phyloP scores from a whole-genome alignment of 1,140 invertebrate genomes.

The Palaemon carinicauda region DNA sequence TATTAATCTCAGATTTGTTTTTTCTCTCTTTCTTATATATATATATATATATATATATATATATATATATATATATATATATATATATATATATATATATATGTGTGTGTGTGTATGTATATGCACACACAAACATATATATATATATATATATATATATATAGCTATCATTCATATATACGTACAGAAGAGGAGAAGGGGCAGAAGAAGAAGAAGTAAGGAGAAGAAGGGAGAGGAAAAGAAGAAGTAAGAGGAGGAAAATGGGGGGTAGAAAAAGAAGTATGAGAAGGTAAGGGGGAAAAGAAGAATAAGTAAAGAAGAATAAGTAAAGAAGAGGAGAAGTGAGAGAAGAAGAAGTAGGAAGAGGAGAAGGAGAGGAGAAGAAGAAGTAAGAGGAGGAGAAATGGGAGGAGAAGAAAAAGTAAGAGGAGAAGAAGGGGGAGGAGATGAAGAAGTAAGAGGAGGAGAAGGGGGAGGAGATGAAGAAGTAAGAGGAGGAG shows the following conservation, averaged over 20 bases:
- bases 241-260: background rate
- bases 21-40: too few relatives aligned
- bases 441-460: too few relatives aligned
- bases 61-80: background rate
- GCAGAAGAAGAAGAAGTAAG: background rate
- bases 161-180: too few relatives aligned
- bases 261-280: background rate
- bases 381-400: too few relatives aligned
- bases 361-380: background rate
- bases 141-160: background rate
- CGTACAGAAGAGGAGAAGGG: background rate
- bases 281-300: background rate
- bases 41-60: background rate
- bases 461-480: too few relatives aligned
- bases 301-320: too few relatives aligned
- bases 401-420: too few relatives aligned
- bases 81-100: background rate
- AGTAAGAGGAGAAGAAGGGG: too few relatives aligned
- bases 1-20: background rate
- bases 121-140: background rate
- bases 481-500: too few relatives aligned
- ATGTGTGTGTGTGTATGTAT: background rate
- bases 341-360: background rate
- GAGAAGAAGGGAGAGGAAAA: background rate
- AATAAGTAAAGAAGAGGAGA: too few relatives aligned